Evolutionary conservation across 2,797 vertebrate species (phyloP).

Genomic region (Cottoperca gobio): DNA sequence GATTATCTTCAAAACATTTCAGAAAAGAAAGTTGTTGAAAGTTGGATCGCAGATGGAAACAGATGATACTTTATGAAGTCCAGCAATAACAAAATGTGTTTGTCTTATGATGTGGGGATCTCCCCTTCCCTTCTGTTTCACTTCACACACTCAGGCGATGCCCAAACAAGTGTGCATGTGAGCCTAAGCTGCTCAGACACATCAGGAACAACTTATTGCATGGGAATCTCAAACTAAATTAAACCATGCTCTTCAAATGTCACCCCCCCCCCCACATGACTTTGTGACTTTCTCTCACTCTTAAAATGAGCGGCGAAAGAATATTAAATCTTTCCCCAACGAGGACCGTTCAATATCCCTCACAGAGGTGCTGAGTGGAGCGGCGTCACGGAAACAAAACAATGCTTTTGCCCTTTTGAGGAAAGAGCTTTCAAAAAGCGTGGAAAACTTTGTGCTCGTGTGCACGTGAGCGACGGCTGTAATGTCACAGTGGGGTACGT

Average conservation of each 20-base stretch:
- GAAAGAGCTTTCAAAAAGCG: conserved; percentile 1
- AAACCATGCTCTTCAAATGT: conserved; percentile 58
- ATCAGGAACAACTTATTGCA: conserved; percentile 65
- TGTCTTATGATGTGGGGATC: conserved; percentile 62
- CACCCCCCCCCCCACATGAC: conserved; percentile 39
- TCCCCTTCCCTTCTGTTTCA: conserved; percentile 59
- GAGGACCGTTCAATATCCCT: conserved; percentile 17
- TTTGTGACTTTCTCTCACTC: conserved; percentile 41
- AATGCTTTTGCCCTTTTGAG: conserved; percentile 17
- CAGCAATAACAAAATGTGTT: conserved; percentile 61
- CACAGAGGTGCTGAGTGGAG: conserved; percentile 52
- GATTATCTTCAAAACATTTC: conserved; percentile 60
- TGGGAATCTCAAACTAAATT: conserved; percentile 59
- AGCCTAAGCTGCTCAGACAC: conserved; percentile 56
- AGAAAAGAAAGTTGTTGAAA: conserved; percentile 40
- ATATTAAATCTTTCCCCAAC: conserved; percentile 50
- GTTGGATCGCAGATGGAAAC: conserved; percentile 62
- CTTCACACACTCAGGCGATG: conserved; percentile 58
- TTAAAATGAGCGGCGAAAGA: conserved; percentile 37
- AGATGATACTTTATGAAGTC: conserved; percentile 68
- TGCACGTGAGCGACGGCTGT: not conserved
- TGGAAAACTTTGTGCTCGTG: conserved; percentile 5
- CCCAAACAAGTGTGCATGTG: conserved; percentile 54
- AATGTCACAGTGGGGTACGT: conserved; percentile 17
- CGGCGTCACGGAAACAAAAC: conserved; percentile 38